A percentile compares a stretch with the other conserved stretches of the same genome.
Evolutionary conservation across 2,113 vertebrate genomes (phyloP).

Genomic region (Rhombomys opimus): DNA sequence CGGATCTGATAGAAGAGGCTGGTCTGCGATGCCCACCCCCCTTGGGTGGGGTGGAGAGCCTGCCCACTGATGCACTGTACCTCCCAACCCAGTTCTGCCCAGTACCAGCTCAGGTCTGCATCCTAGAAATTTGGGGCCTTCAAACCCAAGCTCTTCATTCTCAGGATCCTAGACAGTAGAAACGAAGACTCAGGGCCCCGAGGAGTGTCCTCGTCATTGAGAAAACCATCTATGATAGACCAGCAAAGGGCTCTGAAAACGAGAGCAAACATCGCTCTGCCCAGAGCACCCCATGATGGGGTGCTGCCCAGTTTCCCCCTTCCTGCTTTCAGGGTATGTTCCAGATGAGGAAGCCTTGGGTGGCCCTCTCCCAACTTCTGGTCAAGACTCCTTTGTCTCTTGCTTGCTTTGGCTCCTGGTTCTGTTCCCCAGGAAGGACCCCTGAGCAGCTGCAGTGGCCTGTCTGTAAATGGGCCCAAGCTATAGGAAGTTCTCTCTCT

Average conservation of each 20-base stretch:
- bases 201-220: neutral
- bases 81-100: neutral
- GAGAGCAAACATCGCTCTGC: neutral
- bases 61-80: neutral
- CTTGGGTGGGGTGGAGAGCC: neutral
- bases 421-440: neutral
- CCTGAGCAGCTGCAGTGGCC: neutral
- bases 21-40: neutral
- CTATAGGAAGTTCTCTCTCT: neutral
- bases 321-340: neutral
- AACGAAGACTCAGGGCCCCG: neutral
- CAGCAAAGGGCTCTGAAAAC: neutral
- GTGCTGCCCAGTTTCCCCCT: fast-evolving
- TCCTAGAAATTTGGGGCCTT: too few species aligned
- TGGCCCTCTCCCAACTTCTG: neutral
- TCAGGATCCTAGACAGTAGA: neutral
- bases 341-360: neutral
- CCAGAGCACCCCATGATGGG: neutral
- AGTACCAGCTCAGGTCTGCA: too few species aligned
- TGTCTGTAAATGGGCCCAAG: neutral
- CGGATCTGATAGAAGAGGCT: neutral
- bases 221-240: neutral
- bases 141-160: neutral
- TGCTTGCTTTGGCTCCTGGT: too few species aligned
- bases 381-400: neutral